Base-by-base conservation (phyloP, 1,140 invertebrate species). In the Drosophila pallidifrons region DNA sequence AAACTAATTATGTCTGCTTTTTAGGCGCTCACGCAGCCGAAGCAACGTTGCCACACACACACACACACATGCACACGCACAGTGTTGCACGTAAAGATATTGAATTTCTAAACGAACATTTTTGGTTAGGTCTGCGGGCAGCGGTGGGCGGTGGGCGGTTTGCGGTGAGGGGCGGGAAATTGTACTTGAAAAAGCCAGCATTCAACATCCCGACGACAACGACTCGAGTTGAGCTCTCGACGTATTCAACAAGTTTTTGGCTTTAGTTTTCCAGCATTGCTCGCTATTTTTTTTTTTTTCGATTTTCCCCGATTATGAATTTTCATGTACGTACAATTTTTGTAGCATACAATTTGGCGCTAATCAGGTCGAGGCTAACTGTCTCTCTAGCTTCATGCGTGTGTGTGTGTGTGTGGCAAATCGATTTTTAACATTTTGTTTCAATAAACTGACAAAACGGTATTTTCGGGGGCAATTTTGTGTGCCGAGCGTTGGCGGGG, bases 1-100 rank as follows among this genome's bases (percentile, higher is more conserved):
- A 88, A 86, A 82, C 83, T 82, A 86, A 86, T 86, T 87, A 86
- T 82, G 76, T 82, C 79, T 79, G 76, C 82, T 76, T 86, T 86
- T 87, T 86, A 82, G 82, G 71, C 67, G 79, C 82, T 85, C 75
- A 85, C 66, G 78, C 74, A 85, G 81, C 61, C 77, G 71, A 70
- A 43, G 49, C 71, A 77, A 46, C 54, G 35, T 8, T 59, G 57
- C 55, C 60, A 13, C 66, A 59, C 65, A 75, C 38, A 71, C 41
- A 54, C 45, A 59, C 43, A 59, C 45, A 30, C 38, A 32, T 25
- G 20, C 20, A 25, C 35, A 64, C 30, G 43, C 35, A 28, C 43
- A 51, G 30, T 15, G 7, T 25, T 15, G 16, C 45, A 60, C 46
- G 45, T 43, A 25, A 60, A 78, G 78, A 85, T 85, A 85, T 86